Conservation (phyloP, 2,797 vertebrate genomes). For the Phrynocephalus vlangalii region DNA sequence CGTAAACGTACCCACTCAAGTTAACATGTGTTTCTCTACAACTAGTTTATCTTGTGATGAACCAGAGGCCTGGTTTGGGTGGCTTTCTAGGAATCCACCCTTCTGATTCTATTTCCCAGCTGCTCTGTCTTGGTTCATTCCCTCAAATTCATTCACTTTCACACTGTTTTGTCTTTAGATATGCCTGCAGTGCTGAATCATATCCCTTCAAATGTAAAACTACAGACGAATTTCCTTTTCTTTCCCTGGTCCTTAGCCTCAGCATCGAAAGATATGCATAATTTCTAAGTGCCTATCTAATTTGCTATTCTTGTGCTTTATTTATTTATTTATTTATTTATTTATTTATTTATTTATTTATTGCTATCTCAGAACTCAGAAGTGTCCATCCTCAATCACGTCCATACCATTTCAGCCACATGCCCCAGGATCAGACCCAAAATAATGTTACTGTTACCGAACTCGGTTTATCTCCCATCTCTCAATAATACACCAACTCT, state of each 20-base stretch:
- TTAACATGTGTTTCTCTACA: not conserved
- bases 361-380: not conserved
- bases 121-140: not conserved
- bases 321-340: too few relatives aligned
- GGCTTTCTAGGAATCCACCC: not conserved
- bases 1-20: not conserved
- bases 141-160: not conserved
- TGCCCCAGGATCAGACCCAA: not conserved
- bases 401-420: not conserved
- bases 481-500: not conserved
- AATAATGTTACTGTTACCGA: not conserved
- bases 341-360: too few relatives aligned
- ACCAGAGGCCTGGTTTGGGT: not conserved
- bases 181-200: not conserved
- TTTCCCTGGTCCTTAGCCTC: not conserved
- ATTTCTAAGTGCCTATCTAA: not conserved
- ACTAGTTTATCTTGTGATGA: too few relatives aligned
- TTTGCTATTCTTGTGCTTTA: not conserved
- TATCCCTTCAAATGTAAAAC: not conserved
- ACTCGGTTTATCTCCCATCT: not conserved
- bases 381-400: not conserved
- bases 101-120: not conserved
- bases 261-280: not conserved
- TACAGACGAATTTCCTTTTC: not conserved
- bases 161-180: not conserved